Conservation (phyloP, 2,797 vertebrate species). For the Brotula barbata region DNA sequence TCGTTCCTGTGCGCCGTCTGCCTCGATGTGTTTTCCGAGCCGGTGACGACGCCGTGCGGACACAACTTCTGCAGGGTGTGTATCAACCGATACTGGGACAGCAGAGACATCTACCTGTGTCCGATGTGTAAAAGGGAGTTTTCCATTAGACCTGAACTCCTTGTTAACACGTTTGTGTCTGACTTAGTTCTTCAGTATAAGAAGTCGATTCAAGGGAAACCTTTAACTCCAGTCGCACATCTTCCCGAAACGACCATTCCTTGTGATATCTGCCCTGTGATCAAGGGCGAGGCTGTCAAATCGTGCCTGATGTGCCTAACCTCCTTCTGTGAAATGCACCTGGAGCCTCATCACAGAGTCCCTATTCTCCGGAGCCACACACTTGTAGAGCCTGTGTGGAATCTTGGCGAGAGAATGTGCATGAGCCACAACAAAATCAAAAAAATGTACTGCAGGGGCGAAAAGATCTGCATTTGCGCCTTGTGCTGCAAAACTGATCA, state of each 20-base stretch:
- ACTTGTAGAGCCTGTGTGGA: conserved; percentile 28
- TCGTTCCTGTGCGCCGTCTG: conserved; percentile 44
- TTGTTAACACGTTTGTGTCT: conserved; percentile 19
- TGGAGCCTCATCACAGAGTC: conserved; percentile 50
- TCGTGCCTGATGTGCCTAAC: conserved; percentile 32
- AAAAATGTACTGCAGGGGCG: conserved; percentile 46
- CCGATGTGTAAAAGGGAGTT: conserved; percentile 33
- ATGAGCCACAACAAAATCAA: conserved; percentile 29
- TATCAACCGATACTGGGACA: conserved; percentile 35
- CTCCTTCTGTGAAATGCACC: conserved; percentile 43
- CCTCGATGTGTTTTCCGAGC: conserved; percentile 44
- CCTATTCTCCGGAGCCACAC: conserved; percentile 21
- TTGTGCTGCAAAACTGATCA: conserved; percentile 18
- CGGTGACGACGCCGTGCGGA: conserved; percentile 44
- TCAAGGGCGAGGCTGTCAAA: conserved; percentile 23
- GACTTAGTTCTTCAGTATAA: conserved; percentile 27
- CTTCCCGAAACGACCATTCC: neutral
- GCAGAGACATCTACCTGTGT: conserved; percentile 18
- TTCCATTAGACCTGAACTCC: conserved; percentile 23
- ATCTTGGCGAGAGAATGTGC: conserved; percentile 40
- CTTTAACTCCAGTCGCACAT: neutral
- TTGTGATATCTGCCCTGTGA: conserved; percentile 42
- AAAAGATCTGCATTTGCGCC: conserved; percentile 31
- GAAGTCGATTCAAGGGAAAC: conserved; percentile 4
- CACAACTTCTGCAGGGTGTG: conserved; percentile 45